Conservation (phyloP, 2,888 invertebrate genomes). For the Lordiphosa fenestrarum region DNA sequence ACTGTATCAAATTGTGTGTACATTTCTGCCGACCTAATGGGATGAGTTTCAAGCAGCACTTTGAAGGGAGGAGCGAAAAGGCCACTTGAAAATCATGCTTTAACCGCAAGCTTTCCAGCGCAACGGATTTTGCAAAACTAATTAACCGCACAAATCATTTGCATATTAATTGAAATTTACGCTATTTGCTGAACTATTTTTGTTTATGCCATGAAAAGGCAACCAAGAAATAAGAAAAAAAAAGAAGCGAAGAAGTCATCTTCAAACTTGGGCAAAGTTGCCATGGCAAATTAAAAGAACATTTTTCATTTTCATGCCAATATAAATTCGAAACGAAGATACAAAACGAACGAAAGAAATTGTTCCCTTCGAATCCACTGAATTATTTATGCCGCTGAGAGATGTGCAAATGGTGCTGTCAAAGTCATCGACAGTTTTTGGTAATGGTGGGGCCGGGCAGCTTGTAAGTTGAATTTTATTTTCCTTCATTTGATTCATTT, state of each 20-base stretch:
- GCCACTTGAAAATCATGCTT: neutral
- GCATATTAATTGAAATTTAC: slow-evolving; percentile 59
- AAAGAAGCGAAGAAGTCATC: neutral
- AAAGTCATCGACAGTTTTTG: slow-evolving; percentile 15
- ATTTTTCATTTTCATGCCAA: slow-evolving; percentile 30
- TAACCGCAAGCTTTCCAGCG: too few species aligned
- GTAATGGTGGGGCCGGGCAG: slow-evolving; percentile 9
- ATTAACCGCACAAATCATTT: slow-evolving; percentile 32
- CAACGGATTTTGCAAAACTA: too few species aligned
- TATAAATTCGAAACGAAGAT: slow-evolving; percentile 1
- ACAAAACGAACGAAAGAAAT: slow-evolving; percentile 34
- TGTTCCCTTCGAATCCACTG: slow-evolving; percentile 18
- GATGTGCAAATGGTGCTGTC: slow-evolving; percentile 57
- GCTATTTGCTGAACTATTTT: slow-evolving; percentile 49
- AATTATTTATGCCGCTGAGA: slow-evolving; percentile 52
- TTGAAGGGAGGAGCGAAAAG: too few species aligned
- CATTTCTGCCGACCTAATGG: too few species aligned
- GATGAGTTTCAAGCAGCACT: too few species aligned
- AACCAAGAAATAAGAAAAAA: neutral
- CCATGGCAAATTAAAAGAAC: slow-evolving; percentile 40
- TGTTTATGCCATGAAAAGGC: slow-evolving; percentile 35
- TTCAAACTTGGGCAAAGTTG: slow-evolving; percentile 22
- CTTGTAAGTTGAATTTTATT: slow-evolving; percentile 44
- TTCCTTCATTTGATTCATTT: slow-evolving; percentile 20
- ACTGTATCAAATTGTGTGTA: too few species aligned